A percentile compares a stretch with the other conserved stretches of the same genome.
These are phyloP conservation scores for Eupithecia centaureata DNA, from an alignment of 2,888 invertebrate genomes.

Conservation along the genomic window DNA sequence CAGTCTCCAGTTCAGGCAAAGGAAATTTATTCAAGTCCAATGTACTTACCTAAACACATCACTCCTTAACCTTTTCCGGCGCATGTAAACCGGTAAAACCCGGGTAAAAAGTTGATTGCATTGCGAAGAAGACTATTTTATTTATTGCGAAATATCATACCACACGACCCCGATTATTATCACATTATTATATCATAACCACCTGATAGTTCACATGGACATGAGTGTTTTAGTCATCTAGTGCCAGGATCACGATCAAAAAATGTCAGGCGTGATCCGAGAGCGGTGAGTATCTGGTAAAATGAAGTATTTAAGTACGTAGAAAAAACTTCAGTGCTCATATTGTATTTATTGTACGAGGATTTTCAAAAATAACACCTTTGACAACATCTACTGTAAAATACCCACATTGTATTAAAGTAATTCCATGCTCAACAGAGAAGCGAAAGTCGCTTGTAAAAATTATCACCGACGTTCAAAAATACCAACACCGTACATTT, in stretches of 20 bases:
- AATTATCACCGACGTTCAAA: neutral
- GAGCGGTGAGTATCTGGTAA: too few species aligned
- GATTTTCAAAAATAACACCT: too few species aligned
- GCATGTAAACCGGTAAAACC: constrained; percentile 29
- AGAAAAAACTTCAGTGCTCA: too few species aligned
- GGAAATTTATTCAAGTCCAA: neutral
- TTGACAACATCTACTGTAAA: neutral
- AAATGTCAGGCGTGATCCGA: too few species aligned
- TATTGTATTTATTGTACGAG: too few species aligned
- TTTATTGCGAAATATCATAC: too few species aligned
- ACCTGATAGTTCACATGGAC: too few species aligned
- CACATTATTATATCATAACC: too few species aligned
- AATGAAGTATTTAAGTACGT: too few species aligned
- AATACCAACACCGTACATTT: neutral
- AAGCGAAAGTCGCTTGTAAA: neutral
- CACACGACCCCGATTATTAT: too few species aligned
- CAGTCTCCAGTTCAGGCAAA: neutral
- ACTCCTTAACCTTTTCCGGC: constrained; percentile 38
- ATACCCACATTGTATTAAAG: neutral
- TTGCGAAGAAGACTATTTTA: constrained; percentile 8
- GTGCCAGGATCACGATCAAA: too few species aligned
- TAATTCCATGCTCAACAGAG: neutral
- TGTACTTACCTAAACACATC: constrained; percentile 23
- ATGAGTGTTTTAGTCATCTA: too few species aligned
- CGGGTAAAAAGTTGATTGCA: constrained; percentile 16